Conservation (phyloP, 1,140 invertebrate species). For the Conus ventricosus region DNA sequence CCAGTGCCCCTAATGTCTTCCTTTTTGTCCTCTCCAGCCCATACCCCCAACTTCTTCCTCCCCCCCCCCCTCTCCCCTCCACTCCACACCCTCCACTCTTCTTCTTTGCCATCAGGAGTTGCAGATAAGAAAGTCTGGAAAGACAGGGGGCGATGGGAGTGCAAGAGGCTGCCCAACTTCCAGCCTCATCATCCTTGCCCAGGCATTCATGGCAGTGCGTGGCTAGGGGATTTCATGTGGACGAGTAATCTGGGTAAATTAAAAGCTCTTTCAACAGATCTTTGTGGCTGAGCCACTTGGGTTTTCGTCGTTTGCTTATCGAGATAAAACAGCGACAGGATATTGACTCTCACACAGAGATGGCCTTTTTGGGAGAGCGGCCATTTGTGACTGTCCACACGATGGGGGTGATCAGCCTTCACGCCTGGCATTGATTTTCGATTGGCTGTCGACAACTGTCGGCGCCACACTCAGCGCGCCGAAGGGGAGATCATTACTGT, state of each 20-base stretch:
- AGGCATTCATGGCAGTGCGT: constrained; percentile 13
- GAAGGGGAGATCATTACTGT: constrained; percentile 34
- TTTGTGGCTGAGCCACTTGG: constrained; percentile 31
- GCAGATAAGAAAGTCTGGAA: background rate
- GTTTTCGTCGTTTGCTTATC: constrained; percentile 31
- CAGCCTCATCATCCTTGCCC: background rate
- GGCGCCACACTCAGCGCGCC: constrained; percentile 25
- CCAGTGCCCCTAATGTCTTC: background rate
- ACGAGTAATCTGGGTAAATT: constrained; percentile 33
- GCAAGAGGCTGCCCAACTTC: background rate
- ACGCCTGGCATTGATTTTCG: constrained; percentile 24
- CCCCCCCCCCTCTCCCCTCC: background rate
- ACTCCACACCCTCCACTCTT: background rate
- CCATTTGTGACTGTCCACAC: constrained; percentile 33
- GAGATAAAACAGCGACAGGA: constrained; percentile 30
- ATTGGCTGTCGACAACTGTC: constrained; percentile 31
- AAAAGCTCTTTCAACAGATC: constrained; percentile 40
- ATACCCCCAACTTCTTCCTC: background rate
- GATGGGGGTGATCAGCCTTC: constrained; percentile 17
- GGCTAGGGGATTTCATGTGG: constrained; percentile 21
- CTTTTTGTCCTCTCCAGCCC: background rate
- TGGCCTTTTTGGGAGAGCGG: background rate
- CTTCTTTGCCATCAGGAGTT: background rate
- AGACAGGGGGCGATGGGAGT: background rate
- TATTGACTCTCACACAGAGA: constrained; percentile 25